Base-by-base conservation (phyloP, 2,888 invertebrate genomes). In the Thecocarcelia acutangulata region DNA sequence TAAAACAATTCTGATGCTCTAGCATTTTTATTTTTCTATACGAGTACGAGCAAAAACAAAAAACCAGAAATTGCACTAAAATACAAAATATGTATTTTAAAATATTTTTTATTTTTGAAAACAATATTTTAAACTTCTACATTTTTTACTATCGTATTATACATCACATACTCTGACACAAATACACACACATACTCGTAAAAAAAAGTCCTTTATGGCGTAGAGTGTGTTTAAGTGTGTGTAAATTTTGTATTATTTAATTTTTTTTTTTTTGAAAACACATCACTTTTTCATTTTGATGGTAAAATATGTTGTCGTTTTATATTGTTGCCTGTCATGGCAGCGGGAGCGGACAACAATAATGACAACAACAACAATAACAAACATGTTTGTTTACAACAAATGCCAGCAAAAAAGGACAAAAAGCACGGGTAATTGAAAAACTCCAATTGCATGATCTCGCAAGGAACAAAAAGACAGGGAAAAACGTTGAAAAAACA, bases 211-310 rank as follows among this genome's bases (percentile, higher is more conserved):
- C 33, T 33, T 33, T 33, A 33, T 33, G 3, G 33, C 6, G 9
- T 3, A 8, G 9, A 8, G 33, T 33, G 33, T 42, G 59, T 59
- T 19, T 33, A 52, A 42, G 12, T 33, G 17, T 58, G 15, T 33
- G 33, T 9, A 33, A 33, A 17, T 50, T 58, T 68, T 75, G 28
- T 73, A 33, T 56, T 56, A 61, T 48, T 52, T 21, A 70, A 5
- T 5, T 48, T 0, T 15, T 56, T 68, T 46, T 64, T 58, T 63
- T 66, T 1, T n/a, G 15, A 13, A 40, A 56, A 58, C 63, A 70
- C 48, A 52, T 40, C 75, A 72, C 21, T 42, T 80, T 76, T 81
- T 64, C 64, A 82, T 52, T 82, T 78, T 82, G 73, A 81, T 81
- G 69, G 15, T 50, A 56, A 70, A 69, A 74, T 77, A 77, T 82